Conservation (phyloP, 2,797 vertebrate species). For the Chiroxiphia lanceolata region DNA sequence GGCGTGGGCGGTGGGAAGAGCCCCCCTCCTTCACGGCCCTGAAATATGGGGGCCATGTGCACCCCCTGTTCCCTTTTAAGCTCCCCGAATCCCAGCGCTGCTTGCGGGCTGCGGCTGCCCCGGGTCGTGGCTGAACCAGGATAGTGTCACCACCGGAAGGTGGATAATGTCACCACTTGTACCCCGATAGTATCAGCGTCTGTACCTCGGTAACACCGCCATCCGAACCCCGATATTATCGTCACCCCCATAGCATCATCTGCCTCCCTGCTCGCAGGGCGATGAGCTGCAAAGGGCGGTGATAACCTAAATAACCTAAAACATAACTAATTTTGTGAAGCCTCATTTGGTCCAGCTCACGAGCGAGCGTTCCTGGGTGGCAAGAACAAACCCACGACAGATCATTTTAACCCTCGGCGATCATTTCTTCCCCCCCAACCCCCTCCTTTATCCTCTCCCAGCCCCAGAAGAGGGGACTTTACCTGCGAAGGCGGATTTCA, state of each 20-base stretch:
- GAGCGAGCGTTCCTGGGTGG: accelerated
- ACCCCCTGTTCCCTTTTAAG: neutral
- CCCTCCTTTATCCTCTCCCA: accelerated
- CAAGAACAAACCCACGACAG: neutral
- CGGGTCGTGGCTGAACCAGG: neutral
- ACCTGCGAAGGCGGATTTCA: slow-evolving; percentile 92
- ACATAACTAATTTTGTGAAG: neutral
- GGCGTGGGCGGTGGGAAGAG: neutral
- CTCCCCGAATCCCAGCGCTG: neutral
- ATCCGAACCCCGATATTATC: neutral
- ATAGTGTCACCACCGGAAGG: accelerated
- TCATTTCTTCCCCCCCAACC: too few species aligned
- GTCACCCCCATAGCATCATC: neutral
- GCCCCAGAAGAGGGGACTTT: slow-evolving; percentile 13
- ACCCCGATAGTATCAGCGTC: neutral
- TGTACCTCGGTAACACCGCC: too few species aligned
- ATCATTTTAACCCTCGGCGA: too few species aligned
- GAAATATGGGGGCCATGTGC: neutral
- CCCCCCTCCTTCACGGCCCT: too few species aligned
- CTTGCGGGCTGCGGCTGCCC: neutral
- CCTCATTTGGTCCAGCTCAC: accelerated
- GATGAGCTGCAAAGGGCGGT: accelerated
- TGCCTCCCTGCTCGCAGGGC: neutral
- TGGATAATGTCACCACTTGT: accelerated
- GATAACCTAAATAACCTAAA: too few species aligned